Evolutionary conservation across 92 coral and sea anemone genomes (phyloP), one percentile per base, ranked within the genome.

Genomic region (Scolanthus callimorphus): DNA sequence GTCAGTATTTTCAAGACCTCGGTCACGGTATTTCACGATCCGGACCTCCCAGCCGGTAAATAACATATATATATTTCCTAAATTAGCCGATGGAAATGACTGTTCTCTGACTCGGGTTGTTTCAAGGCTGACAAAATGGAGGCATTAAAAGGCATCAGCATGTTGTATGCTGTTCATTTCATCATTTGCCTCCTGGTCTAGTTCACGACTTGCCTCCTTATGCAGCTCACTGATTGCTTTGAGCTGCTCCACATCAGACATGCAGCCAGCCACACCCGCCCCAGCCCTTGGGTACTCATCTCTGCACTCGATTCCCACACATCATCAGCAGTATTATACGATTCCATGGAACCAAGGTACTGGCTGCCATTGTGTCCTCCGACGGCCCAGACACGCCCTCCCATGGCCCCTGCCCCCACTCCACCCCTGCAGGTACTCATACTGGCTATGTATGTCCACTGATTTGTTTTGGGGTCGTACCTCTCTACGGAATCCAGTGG

Each of bases 351-450:
- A 39, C 75, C 83, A 49, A 92, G 73, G 69, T 92, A 92, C 24
- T 80, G 79, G 25, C 77, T 55, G 19, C 98, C 98, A 70, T 92
- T 90, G 62, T 92, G 98, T 22, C 98, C 98, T 54, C 98, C 98
- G 13, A 92, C 86, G 3, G 98, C 98, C 98, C 98, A 92, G 31
- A 92, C 57, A 27, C 70, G 85, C 1, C 79, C 90, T 11, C 98
- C 98, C 92, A 92, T 80, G 17, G 96, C 63, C 25, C 96, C 88
- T 11, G 88, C 91, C 17, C 98, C 98, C 17, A 92, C 98, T 50
- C 98, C 98, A 27, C 98, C 98, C 57, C 98, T 77, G 34, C 90
- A 88, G 9, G 85, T 73, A 39, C 76, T 84, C 98, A 92, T 83
- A 51, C 82, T 71, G 29, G 98, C 88, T 55, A 92, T 84, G 51